These are phyloP conservation scores for Ailuropoda melanoleuca DNA, from an alignment of 2,113 vertebrate species.

Conservation along the genomic window DNA sequence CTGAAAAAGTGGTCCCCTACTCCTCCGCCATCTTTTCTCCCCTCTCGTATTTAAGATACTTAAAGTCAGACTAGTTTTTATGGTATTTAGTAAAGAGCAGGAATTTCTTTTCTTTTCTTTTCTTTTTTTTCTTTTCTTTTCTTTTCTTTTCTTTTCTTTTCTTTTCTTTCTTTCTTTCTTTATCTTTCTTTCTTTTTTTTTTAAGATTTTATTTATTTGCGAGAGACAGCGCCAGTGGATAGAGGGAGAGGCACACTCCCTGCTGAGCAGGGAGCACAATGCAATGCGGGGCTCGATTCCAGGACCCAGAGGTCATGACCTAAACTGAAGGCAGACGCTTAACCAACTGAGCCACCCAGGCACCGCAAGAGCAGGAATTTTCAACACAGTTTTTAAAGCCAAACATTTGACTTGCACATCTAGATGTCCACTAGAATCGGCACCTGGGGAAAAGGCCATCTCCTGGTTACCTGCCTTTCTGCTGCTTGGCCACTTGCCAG, in stretches of 20 bases:
- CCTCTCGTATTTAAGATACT: not conserved
- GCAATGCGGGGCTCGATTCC: no score
- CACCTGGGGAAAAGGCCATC: not conserved
- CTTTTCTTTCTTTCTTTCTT: no score
- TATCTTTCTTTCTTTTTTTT: not conserved
- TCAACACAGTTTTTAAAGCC: not conserved
- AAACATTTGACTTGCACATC: not conserved
- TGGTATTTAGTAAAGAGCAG: slow-evolving; percentile 53
- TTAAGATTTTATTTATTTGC: not conserved
- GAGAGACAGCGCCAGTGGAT: not conserved
- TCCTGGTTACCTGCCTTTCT: slow-evolving; percentile 14
- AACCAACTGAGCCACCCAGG: no score
- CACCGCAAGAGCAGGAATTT: not conserved
- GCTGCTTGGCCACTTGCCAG: not conserved
- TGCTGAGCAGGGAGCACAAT: no score
- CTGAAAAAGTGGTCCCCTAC: no score
- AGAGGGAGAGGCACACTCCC: not conserved
- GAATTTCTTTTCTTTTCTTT: no score
- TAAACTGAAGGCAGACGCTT: no score
- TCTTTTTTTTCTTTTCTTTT: no score
- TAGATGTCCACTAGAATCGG: not conserved
- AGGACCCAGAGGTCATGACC: no score
- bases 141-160: no score
- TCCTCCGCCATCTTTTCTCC: no score
- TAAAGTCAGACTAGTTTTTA: slow-evolving; percentile 64